Conservation (phyloP, 2,113 vertebrate species). For the Pachypanchax playfairii region DNA sequence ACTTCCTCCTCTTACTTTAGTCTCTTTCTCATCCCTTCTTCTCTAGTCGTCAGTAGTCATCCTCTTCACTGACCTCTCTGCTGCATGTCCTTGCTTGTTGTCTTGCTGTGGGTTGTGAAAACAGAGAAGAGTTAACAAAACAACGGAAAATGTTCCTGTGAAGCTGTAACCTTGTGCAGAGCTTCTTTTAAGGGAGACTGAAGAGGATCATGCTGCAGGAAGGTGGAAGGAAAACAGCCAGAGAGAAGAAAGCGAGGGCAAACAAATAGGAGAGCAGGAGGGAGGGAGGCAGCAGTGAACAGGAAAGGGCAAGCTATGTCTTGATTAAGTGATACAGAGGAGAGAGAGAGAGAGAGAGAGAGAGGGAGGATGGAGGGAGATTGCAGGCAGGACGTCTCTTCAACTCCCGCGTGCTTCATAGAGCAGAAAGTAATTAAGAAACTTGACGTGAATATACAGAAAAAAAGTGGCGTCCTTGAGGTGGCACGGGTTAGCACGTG, state of each 20-base stretch:
- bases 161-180: conserved; percentile 28
- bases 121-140: conserved; percentile 20
- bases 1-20: conserved; percentile 57
- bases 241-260: conserved; percentile 59
- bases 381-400: conserved; percentile 67
- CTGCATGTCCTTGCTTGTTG: conserved; percentile 50
- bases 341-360: conserved; percentile 49
- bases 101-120: conserved; percentile 52
- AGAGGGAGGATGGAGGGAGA: conserved; percentile 59
- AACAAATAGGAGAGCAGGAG: conserved; percentile 70
- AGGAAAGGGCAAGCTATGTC: conserved; percentile 79
- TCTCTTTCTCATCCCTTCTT: conserved; percentile 67
- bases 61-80: conserved; percentile 45
- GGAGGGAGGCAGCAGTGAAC: conserved; percentile 74
- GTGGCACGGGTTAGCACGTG: conserved; percentile 33
- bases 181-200: conserved; percentile 44
- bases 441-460: conserved; percentile 47
- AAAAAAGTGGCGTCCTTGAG: conserved; percentile 55
- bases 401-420: conserved; percentile 48
- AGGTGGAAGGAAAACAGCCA: conserved; percentile 65
- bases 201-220: conserved; percentile 56
- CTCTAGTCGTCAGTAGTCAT: conserved; percentile 51
- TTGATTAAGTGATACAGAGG: conserved; percentile 80
- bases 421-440: conserved; percentile 57
- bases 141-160: conserved; percentile 13